Evolutionary conservation across 2,113 vertebrate species (phyloP).

Genomic region (Chascanopsetta lugubris): DNA sequence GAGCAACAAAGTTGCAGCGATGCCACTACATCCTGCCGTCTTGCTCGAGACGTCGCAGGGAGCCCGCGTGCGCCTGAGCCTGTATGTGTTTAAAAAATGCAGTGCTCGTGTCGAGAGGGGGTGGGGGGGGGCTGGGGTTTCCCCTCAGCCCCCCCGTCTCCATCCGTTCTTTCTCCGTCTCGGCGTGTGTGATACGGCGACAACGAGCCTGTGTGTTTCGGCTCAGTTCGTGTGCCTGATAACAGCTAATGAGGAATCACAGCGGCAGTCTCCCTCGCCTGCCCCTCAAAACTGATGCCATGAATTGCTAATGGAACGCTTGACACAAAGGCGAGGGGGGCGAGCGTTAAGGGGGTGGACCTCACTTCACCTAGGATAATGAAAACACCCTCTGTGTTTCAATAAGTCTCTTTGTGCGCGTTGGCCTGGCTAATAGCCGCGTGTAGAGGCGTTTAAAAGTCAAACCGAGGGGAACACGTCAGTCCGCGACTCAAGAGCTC

Average conservation of each 20-base stretch:
- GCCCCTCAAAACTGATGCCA: slow-evolving; percentile 30
- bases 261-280: slow-evolving; percentile 26
- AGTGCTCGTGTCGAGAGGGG: slow-evolving; percentile 1
- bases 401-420: slow-evolving; percentile 8
- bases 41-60: not conserved
- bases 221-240: slow-evolving; percentile 59
- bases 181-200: slow-evolving; percentile 49
- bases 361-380: slow-evolving; percentile 17
- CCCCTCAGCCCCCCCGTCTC: slow-evolving; percentile 10
- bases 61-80: not conserved
- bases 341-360: not conserved
- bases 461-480: not conserved
- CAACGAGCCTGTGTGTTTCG: slow-evolving; percentile 38
- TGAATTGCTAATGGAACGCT: slow-evolving; percentile 50
- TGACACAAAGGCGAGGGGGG: slow-evolving; percentile 26
- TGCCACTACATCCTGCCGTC: slow-evolving; percentile 16
- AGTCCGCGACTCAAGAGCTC: slow-evolving; percentile 2
- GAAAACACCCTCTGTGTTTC: not conserved
- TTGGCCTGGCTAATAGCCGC: slow-evolving; percentile 3
- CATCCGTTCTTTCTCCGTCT: slow-evolving; percentile 10
- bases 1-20: not conserved
- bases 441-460: no score
- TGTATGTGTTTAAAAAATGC: slow-evolving; percentile 13
- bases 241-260: slow-evolving; percentile 59
- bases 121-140: slow-evolving; percentile 39